phyloP scores from a whole-genome alignment of 2,888 invertebrate genomes.

The Trissolcus brochymenae region DNA sequence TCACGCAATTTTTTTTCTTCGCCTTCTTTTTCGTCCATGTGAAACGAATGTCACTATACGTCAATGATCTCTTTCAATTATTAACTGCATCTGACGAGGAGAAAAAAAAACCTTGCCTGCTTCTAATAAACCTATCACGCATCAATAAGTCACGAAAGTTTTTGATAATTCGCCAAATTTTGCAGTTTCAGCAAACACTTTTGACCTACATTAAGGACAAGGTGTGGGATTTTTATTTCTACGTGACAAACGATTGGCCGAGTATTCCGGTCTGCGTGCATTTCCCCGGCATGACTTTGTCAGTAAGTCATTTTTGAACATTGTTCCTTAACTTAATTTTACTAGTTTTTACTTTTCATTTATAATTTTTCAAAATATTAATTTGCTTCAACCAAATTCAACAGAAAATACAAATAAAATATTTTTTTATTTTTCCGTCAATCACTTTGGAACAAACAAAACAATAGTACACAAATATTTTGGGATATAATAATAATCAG shows the following conservation, averaged over 20 bases:
- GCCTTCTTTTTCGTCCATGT: slow-evolving; percentile 3
- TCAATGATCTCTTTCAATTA: slow-evolving; percentile 6
- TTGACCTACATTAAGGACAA: slow-evolving; percentile 91
- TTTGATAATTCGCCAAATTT: slow-evolving; percentile 40
- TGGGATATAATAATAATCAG: no score
- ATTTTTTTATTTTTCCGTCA: no score
- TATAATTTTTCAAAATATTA: not conserved
- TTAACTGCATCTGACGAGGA: not conserved
- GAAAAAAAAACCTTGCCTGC: not conserved
- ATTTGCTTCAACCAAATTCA: no score
- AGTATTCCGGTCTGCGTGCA: slow-evolving; percentile 87
- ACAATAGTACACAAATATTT: no score
- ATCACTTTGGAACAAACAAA: no score
- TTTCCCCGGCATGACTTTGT: slow-evolving; percentile 91
- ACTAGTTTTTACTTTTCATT: not conserved
- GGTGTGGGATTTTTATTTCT: slow-evolving; percentile 94
- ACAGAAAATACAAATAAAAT: not conserved
- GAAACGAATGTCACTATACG: slow-evolving; percentile 41
- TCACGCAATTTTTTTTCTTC: slow-evolving; percentile 3
- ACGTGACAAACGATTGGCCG: slow-evolving; percentile 92
- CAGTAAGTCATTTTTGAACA: slow-evolving; percentile 79
- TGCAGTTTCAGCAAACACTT: slow-evolving; percentile 92
- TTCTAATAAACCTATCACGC: not conserved
- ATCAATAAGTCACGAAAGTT: slow-evolving; percentile 32
- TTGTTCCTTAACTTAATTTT: not conserved